phyloP scores from a whole-genome alignment of 2,797 vertebrate genomes.

The Carapus acus region DNA sequence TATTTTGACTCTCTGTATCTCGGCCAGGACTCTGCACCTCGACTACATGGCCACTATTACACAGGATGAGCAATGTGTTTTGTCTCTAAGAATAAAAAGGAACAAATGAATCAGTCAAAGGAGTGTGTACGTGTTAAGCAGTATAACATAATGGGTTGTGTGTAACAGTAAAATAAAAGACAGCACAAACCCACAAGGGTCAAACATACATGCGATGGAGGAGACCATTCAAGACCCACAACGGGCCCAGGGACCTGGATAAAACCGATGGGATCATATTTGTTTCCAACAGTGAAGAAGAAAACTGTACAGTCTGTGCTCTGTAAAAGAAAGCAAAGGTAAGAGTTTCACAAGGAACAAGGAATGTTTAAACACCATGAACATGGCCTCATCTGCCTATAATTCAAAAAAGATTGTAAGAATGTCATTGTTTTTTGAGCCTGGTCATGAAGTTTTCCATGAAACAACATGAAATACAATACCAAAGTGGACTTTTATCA shows the following conservation, averaged over 20 bases:
- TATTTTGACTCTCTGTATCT: constrained; percentile 24
- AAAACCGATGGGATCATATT: constrained; percentile 83
- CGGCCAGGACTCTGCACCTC: constrained; percentile 74
- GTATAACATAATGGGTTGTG: background rate
- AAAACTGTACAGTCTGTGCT: constrained; percentile 88
- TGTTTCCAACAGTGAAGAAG: constrained; percentile 80
- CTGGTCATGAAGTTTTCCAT: too few species aligned
- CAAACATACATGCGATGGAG: constrained; percentile 77
- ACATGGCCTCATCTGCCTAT: too few species aligned
- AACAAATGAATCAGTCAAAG: background rate
- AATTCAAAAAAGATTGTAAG: too few species aligned
- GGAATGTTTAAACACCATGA: too few species aligned
- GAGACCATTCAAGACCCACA: constrained; percentile 81
- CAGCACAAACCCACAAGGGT: background rate
- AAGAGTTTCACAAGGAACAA: background rate
- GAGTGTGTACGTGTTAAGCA: background rate
- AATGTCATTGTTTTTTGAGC: too few species aligned
- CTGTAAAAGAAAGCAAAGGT: constrained; percentile 57
- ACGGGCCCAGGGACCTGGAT: constrained; percentile 85
- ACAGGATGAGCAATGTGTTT: constrained; percentile 80
- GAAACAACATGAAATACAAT: too few species aligned
- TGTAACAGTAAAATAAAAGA: background rate
- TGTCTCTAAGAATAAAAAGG: constrained; percentile 62
- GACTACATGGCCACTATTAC: constrained; percentile 79
- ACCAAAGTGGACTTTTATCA: too few species aligned